phyloP scores from a whole-genome alignment of 2,113 vertebrate species.

The Gymnorhina tibicen region DNA sequence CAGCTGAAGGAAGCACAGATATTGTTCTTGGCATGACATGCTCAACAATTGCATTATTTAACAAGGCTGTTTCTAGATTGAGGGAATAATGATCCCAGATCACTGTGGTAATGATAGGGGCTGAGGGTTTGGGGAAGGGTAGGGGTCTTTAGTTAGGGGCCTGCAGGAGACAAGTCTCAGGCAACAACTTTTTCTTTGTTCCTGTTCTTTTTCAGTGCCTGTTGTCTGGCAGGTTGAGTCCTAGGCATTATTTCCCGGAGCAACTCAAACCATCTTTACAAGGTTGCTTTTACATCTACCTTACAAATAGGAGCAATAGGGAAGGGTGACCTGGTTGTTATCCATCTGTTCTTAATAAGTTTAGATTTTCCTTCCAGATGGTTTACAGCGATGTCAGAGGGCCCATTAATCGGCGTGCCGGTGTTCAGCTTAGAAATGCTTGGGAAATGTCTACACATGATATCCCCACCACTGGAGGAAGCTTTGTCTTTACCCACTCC shows the following conservation, averaged over 20 bases:
- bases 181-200: neutral
- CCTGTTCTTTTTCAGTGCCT: neutral
- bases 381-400: neutral
- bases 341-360: constrained; percentile 38
- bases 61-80: neutral
- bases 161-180: neutral
- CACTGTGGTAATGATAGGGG: neutral
- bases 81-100: neutral
- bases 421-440: neutral
- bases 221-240: neutral
- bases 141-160: neutral
- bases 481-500: neutral
- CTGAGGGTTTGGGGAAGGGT: neutral
- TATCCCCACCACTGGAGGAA: neutral
- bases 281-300: neutral
- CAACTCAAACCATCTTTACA: neutral
- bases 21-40: neutral
- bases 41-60: neutral
- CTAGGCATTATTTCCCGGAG: neutral
- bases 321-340: neutral
- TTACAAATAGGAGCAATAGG: neutral
- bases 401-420: neutral
- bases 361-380: constrained; percentile 5
- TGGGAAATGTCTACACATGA: neutral
- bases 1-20: constrained; percentile 12